A percentile compares a stretch with the other conserved stretches of the same genome.
Conservation (phyloP, 37 sponge, comb jelly and placozoan species). For the Chondrilla cf. caribensis region DNA sequence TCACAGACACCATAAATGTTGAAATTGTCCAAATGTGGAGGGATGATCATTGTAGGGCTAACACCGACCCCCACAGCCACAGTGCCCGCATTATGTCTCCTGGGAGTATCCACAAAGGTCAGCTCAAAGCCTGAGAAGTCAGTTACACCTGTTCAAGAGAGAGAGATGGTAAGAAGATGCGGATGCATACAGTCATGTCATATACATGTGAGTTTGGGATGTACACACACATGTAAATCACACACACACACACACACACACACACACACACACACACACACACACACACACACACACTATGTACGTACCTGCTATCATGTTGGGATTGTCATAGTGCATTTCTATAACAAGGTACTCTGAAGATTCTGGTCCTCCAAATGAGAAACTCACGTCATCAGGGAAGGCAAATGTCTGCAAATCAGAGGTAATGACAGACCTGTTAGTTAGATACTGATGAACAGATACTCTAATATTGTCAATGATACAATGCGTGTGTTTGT, state of each 20-base stretch:
- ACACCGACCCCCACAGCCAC: neutral
- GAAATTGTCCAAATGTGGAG: neutral
- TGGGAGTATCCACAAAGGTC: neutral
- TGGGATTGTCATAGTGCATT: constrained; percentile 75
- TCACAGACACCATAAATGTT: neutral
- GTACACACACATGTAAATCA: neutral
- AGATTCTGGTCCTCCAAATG: constrained; percentile 60
- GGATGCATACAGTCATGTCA: too few species aligned
- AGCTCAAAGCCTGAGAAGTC: neutral
- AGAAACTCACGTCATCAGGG: constrained; percentile 61
- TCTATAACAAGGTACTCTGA: constrained; percentile 34
- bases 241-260: neutral
- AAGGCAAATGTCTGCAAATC: constrained; percentile 44
- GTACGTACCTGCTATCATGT: constrained; percentile 22
- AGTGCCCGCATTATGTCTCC: neutral
- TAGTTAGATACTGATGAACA: too few species aligned
- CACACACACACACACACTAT: neutral
- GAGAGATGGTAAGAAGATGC: neutral
- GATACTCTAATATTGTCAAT: too few species aligned
- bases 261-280: too few species aligned
- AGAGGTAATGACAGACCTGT: too few species aligned
- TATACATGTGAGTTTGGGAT: too few species aligned
- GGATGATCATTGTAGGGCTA: neutral
- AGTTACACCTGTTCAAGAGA: neutral
- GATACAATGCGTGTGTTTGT: too few species aligned